Evolutionary conservation across 2,888 invertebrate species (phyloP), one percentile per base, ranked within the genome.

Genomic region (Nowickia ferox): DNA sequence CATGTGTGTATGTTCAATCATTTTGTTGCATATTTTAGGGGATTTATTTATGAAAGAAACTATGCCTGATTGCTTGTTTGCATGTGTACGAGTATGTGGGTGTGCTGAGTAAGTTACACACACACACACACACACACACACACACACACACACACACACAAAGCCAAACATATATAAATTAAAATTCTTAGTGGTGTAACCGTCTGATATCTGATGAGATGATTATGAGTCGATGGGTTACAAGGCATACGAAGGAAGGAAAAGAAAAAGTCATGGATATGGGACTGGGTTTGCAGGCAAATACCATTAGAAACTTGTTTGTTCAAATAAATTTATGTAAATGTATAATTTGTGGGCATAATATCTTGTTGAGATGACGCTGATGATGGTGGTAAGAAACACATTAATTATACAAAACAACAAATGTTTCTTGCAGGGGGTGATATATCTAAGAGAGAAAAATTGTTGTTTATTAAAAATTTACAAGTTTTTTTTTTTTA

Each of bases 251-350:
- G 0, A 38, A 30, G 0, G 10, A 3, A 15, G 6, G 6, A 6
- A 1, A 53, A 38, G n/a, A 9, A n/a, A 74, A 48, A n/a, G 1
- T 1, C 15, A 13, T 9, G 9, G 4, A 44, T n/a, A 22, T 13
- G 17, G 48, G 6, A 48, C 4, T 15, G 13, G 6, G 10, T 8
- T 22, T 63, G 13, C 30, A 55, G 44, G 17, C 44, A 66, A n/a
- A 17, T 38, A 15, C 40, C 55, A 66, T 57, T 46, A 38, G 46
- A 46, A 1, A 10, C 66, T 57, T 55, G 57, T 66, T 55, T 55
- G 66, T 66, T 57, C 19, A 57, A 55, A 38, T 17, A 66, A 66
- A 76, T 66, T 76, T 55, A 66, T 66, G 55, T 55, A 44, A 76
- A 66, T 76, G 66, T 38, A 19, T 19, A 66, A 76, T 76, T 55